Conservation (phyloP, 1,140 invertebrate species). For the Muscidifurax raptorellus region DNA sequence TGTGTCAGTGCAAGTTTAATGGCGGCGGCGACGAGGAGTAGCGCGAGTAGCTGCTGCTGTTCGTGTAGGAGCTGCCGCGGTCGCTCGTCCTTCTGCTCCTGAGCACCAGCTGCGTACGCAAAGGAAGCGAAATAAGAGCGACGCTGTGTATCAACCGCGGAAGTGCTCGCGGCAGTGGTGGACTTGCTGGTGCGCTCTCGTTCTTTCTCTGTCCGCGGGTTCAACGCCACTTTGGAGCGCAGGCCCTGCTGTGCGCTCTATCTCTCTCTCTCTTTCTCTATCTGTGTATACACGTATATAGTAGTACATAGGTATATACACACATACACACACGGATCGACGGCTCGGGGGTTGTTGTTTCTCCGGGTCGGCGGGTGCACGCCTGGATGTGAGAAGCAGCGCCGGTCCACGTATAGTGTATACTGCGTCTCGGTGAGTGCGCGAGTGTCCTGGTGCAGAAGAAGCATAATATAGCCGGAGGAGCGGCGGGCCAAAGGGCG, state of each 20-base stretch:
- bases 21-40: slow-evolving; percentile 25
- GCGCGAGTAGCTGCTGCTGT: neutral
- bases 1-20: slow-evolving; percentile 36
- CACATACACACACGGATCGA: neutral
- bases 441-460: neutral
- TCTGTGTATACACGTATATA: neutral
- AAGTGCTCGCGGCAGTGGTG: neutral
- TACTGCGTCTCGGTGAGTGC: neutral
- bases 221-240: neutral
- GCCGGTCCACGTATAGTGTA: neutral
- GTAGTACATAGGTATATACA: no score
- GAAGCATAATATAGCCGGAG: neutral
- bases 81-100: neutral
- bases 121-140: no score
- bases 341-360: neutral
- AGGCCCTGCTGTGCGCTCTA: neutral
- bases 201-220: neutral
- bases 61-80: neutral
- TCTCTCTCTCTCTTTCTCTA: neutral
- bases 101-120: neutral
- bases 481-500: slow-evolving; percentile 2
- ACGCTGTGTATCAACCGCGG: no score
- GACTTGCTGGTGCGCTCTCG: neutral
- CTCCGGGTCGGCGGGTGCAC: neutral
- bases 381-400: neutral